phyloP scores from a whole-genome alignment of 2,113 vertebrate species.

The Tiliqua scincoides region DNA sequence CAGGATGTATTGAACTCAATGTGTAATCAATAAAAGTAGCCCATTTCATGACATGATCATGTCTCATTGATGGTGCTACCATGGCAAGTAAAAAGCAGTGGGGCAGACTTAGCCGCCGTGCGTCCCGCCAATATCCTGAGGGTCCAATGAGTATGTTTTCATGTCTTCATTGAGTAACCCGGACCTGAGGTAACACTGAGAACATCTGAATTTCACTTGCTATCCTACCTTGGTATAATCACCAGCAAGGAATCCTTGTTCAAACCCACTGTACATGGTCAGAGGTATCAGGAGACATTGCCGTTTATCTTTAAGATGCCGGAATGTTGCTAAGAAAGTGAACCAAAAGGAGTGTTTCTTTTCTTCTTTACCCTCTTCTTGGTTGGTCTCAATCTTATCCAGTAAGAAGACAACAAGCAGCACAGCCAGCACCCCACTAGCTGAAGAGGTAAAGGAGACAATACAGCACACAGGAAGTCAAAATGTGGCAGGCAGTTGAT shows the following conservation, averaged over 20 bases:
- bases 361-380: constrained; percentile 58
- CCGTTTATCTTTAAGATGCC: constrained; percentile 83
- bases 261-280: constrained; percentile 92
- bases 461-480: constrained; percentile 43
- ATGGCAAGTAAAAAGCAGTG: constrained; percentile 6
- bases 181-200: constrained; percentile 24
- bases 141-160: neutral
- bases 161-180: constrained; percentile 28
- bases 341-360: constrained; percentile 72
- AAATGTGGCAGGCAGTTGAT: constrained; percentile 30
- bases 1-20: too few relatives aligned
- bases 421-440: constrained; percentile 88
- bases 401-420: constrained; percentile 84
- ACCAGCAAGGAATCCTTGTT: constrained; percentile 92
- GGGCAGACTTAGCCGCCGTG: constrained; percentile 34
- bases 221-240: constrained; percentile 91
- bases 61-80: too few relatives aligned
- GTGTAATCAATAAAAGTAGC: too few relatives aligned
- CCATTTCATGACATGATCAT: too few relatives aligned
- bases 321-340: constrained; percentile 87
- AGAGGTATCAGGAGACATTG: constrained; percentile 87
- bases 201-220: neutral
- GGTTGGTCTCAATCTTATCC: constrained; percentile 78
- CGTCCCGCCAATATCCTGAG: neutral
- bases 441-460: constrained; percentile 70